Conservation (phyloP, 2,888 invertebrate species). For the Boloria selene region DNA sequence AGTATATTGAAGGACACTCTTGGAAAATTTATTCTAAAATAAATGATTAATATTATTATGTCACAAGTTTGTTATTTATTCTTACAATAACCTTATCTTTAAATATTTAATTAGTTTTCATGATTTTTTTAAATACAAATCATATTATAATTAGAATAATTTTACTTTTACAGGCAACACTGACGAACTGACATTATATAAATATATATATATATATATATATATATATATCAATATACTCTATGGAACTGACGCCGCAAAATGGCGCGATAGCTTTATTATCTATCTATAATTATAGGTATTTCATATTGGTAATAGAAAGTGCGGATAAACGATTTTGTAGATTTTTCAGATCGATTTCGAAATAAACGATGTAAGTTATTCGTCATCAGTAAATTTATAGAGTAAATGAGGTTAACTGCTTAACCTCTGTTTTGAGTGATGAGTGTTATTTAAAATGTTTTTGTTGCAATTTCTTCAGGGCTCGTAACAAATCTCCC, state of each 20-base stretch:
- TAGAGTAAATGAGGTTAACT: background rate
- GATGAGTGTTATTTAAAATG: conserved; percentile 2
- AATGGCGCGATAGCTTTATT: conserved; percentile 22
- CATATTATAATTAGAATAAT: background rate
- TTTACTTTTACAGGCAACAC: conserved; percentile 19
- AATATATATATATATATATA: too few relatives aligned
- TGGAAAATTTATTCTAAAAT: too few relatives aligned
- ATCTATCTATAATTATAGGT: conserved; percentile 19
- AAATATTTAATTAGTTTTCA: background rate
- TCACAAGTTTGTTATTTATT: too few relatives aligned
- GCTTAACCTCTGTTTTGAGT: background rate
- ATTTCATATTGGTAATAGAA: conserved; percentile 2
- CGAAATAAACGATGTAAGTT: conserved; percentile 12
- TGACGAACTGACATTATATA: background rate
- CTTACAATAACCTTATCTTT: too few relatives aligned
- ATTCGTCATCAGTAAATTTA: background rate
- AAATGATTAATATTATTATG: too few relatives aligned
- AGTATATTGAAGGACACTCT: too few relatives aligned
- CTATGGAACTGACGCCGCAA: conserved; percentile 35
- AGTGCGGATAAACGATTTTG: conserved; percentile 11
- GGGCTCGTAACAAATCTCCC: conserved; percentile 90
- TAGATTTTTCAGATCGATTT: background rate
- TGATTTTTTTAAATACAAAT: background rate
- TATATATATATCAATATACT: too few relatives aligned
- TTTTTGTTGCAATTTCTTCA: conserved; percentile 52